Evolutionary conservation across 2,113 vertebrate species (phyloP), one percentile per base, ranked within the genome.

Genomic region (Penelope pileata): DNA sequence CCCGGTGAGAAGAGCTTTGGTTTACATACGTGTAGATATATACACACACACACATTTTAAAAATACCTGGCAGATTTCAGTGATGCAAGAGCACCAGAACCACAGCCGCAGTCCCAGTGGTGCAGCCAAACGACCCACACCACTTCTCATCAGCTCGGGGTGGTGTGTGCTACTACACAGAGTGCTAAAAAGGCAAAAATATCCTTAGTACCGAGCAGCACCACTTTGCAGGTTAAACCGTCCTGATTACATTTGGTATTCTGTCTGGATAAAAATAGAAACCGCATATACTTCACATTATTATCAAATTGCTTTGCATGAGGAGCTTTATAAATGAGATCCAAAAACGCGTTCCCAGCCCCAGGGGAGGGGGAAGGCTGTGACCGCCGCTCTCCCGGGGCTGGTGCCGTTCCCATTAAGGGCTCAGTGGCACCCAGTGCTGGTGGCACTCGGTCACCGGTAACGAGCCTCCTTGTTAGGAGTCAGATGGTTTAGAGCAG

Each of bases 181-280:
- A 95, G 83, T 40, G n/a, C 75, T 82, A 67, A 53, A 90, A 91
- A 78, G 66, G 47, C 84, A 70, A 93, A 94, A 87, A 93, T 53
- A 16, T 1, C 1, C 36, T 64, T 58, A 30, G 15, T 34, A 42
- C 47, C 45, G 70, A 87, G 93, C 86, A 85, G 60, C 79, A 24
- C 3, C 12, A 8, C 75, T 69, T 68, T 9, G 27, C 69, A 91
- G 74, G 82, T 84, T 82, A 82, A 87, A 76, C 56, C 87, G 38
- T 60, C 45, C 75, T 90, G 95, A 95, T 85, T 91, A 15, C 91
- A 93, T 91, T 95, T 91, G 34, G 45, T 93, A 93, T 87, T 81
- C 1, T 51, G 56, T 66, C 54, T 82, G 78, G 26, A 26, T 47
- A 7, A 36, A 16, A 62, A 76, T 81, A 34, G 5, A 6, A 27